Base-by-base conservation (phyloP, 2,797 vertebrate species). In the Halcyon badia region DNA sequence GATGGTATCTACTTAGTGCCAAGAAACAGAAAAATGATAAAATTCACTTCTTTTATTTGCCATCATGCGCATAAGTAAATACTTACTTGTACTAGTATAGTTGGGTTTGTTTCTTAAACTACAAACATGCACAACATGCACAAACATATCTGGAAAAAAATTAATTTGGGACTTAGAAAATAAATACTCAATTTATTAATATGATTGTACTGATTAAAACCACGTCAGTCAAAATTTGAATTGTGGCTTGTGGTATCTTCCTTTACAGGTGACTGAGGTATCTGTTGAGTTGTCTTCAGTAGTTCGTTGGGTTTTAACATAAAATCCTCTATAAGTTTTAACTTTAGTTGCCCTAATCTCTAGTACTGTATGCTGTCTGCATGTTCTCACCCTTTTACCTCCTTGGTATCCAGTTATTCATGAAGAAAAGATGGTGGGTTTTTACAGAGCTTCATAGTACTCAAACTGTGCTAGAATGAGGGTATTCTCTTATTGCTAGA, bases 111-210 rank as follows among this genome's bases (percentile, higher is more conserved):
- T 90, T 91, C 18, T 60, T 75, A 69, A 94, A 25, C 12, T 20
- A 31, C 11, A 75, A 78, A 44, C 8, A 14, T 30, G 15, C 3
- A n/a, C 19, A 61, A 14, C 4, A n/a, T 14, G 44, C 11, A 57
- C 9, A 70, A 87, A 30, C 5, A 6, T 31, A 41, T 39, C 57
- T 75, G 31, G 31, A 17, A 81, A 80, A 68, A 28, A 25, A 1
- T 10, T 65, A 30, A 58, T 71, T 39, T 69, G 9, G 24, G 4
- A 54, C 84, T 82, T 79, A 57, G 39, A 78, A 65, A 78, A 60
- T 0, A 35, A 54, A 39, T 7, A 15, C 4, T 57, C 1, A 0
- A 4, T 64, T 75, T 60, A 3, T 49, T 83, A 35, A 20, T 68
- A 42, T 11, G 42, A 41, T 18, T 58, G 11, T 28, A 7, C 14